A percentile compares a stretch with the other conserved stretches of the same genome.
Evolutionary conservation across 1,140 invertebrate genomes (phyloP).

Genomic region (Ladona fulva): DNA sequence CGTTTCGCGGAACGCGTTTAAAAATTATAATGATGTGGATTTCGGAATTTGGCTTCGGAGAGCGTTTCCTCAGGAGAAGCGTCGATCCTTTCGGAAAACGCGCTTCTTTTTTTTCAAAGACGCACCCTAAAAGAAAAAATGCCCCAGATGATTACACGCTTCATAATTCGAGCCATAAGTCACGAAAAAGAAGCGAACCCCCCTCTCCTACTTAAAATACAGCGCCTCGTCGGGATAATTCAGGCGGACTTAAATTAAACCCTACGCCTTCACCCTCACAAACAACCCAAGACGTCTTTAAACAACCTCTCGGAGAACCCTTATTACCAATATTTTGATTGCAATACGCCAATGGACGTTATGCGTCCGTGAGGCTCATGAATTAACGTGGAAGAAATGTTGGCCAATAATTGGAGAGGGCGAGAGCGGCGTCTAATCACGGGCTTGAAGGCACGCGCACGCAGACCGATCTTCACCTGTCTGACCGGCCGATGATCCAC

Average conservation of each 20-base stretch:
- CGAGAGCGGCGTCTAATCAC: neutral
- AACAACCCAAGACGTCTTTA: too few relatives aligned
- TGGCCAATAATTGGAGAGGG: neutral
- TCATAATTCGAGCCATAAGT: neutral
- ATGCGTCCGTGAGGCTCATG: neutral
- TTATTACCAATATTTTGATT: slow-evolving; percentile 11
- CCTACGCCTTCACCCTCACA: neutral
- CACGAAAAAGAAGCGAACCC: neutral
- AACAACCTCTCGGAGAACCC: neutral
- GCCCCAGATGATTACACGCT: neutral
- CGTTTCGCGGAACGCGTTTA: too few relatives aligned
- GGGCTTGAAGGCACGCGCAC: neutral
- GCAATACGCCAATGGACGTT: neutral
- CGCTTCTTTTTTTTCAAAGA: neutral
- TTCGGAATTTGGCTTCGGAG: too few relatives aligned
- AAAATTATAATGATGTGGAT: too few relatives aligned
- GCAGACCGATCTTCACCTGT: neutral
- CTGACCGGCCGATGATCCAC: neutral
- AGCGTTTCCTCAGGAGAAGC: too few relatives aligned
- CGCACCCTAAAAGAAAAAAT: neutral
- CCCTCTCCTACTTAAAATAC: neutral
- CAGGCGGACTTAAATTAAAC: neutral
- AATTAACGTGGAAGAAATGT: neutral
- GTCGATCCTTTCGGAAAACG: too few relatives aligned
- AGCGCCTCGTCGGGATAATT: neutral